phyloP scores from a whole-genome alignment of 2,113 vertebrate genomes.

The Charadrius vociferus region DNA sequence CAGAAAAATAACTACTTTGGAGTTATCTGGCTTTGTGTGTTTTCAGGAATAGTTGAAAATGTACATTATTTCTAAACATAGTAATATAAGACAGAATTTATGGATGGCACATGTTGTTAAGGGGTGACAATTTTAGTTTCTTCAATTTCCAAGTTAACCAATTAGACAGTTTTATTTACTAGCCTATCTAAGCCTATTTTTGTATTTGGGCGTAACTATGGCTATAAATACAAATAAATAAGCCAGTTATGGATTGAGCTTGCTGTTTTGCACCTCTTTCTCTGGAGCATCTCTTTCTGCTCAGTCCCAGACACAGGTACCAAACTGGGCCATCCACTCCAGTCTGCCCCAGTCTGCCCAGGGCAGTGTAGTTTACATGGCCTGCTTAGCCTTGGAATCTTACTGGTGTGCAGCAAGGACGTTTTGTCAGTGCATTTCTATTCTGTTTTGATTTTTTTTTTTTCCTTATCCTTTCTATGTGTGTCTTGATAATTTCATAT shows the following conservation, averaged over 20 bases:
- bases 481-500: background rate
- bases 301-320: background rate
- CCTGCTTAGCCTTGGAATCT: background rate
- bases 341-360: background rate
- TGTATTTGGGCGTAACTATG: background rate
- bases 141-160: background rate
- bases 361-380: background rate
- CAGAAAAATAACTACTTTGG: background rate
- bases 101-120: background rate
- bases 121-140: background rate
- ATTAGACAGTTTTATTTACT: background rate
- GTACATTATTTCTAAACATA: background rate
- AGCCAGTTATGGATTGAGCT: background rate
- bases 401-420: background rate
- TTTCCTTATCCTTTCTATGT: background rate
- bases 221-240: background rate
- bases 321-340: background rate
- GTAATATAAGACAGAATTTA: background rate
- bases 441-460: background rate
- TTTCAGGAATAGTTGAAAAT: background rate
- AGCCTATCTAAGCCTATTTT: background rate
- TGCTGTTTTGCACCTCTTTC: background rate
- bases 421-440: background rate
- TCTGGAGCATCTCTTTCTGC: background rate
- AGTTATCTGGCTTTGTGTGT: background rate